Conservation (phyloP, 2,888 invertebrate genomes). For the Acleris holmiana region DNA sequence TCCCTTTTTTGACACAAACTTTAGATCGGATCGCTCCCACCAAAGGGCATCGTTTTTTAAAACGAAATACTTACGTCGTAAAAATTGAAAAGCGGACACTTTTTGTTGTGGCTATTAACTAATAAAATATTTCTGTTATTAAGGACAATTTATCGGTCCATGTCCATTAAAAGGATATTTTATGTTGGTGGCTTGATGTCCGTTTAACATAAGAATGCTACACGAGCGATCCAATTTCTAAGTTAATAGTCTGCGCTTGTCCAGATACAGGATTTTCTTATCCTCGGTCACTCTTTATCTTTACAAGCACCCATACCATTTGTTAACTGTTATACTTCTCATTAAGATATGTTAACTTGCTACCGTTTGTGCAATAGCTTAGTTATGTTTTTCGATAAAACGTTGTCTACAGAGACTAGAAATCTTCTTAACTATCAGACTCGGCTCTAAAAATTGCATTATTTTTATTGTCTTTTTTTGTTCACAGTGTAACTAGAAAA, state of each 20-base stretch:
- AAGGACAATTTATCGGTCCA: slow-evolving; percentile 72
- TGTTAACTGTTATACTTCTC: not conserved
- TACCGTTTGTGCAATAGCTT: slow-evolving; percentile 2
- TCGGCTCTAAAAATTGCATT: no score
- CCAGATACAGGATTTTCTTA: slow-evolving; percentile 25
- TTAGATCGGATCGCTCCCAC: slow-evolving; percentile 74
- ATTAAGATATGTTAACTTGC: slow-evolving; percentile 21
- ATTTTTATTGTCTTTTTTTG: no score
- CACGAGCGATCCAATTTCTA: slow-evolving; percentile 26
- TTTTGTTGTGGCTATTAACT: slow-evolving; percentile 68
- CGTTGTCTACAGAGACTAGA: no score
- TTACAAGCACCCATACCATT: slow-evolving; percentile 8
- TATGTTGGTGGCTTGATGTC: slow-evolving; percentile 51
- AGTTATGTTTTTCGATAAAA: no score
- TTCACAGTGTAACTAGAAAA: no score
- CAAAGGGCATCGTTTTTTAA: slow-evolving; percentile 67
- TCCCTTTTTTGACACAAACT: slow-evolving; percentile 77
- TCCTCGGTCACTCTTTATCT: slow-evolving; percentile 32
- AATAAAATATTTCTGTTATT: slow-evolving; percentile 80
- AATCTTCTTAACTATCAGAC: no score
- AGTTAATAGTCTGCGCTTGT: slow-evolving; percentile 19
- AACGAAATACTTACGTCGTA: slow-evolving; percentile 70
- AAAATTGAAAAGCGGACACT: slow-evolving; percentile 73
- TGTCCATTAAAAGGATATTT: slow-evolving; percentile 76
- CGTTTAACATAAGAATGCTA: slow-evolving; percentile 28